Evolutionary conservation across 2,888 invertebrate genomes (phyloP).

Genomic region (Ceraclea dissimilis): DNA sequence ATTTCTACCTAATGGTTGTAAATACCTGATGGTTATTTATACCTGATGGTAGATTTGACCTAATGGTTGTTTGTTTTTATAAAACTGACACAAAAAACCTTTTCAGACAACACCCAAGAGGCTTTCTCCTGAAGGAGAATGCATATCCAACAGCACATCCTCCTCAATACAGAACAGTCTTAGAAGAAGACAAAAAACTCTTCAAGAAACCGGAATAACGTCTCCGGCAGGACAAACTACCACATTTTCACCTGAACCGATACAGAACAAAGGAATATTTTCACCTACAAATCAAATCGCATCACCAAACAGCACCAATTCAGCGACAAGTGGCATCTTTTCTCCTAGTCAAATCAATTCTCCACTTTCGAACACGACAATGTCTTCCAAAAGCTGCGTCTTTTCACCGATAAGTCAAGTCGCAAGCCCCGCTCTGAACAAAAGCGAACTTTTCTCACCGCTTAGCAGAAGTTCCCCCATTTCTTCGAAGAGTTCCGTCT

Average conservation of each 20-base stretch:
- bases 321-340: conserved; percentile 48
- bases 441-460: conserved; percentile 45
- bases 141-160: conserved; percentile 54
- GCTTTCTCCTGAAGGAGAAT: conserved; percentile 63
- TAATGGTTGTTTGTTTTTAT: too few species aligned
- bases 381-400: conserved; percentile 46
- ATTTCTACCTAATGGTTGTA: too few species aligned
- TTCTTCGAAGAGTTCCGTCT: conserved; percentile 40
- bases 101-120: conserved; percentile 59
- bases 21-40: too few species aligned
- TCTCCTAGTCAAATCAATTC: conserved; percentile 50
- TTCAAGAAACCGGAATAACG: conserved; percentile 41
- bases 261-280: conserved; percentile 32
- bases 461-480: conserved; percentile 44
- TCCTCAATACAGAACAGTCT: conserved; percentile 61
- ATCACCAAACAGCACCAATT: conserved; percentile 46
- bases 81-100: background rate
- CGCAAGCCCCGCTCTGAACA: conserved; percentile 34
- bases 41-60: too few species aligned
- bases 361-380: conserved; percentile 46
- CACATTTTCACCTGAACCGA: conserved; percentile 37
- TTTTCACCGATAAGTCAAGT: conserved; percentile 46
- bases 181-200: conserved; percentile 53
- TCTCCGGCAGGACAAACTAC: conserved; percentile 39
- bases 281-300: conserved; percentile 39